Percentiles rank a stretch among this genome's conserved stretches.
Evolutionary conservation across 2,797 vertebrate species (phyloP).

Genomic region (Bradypodion pumilum): DNA sequence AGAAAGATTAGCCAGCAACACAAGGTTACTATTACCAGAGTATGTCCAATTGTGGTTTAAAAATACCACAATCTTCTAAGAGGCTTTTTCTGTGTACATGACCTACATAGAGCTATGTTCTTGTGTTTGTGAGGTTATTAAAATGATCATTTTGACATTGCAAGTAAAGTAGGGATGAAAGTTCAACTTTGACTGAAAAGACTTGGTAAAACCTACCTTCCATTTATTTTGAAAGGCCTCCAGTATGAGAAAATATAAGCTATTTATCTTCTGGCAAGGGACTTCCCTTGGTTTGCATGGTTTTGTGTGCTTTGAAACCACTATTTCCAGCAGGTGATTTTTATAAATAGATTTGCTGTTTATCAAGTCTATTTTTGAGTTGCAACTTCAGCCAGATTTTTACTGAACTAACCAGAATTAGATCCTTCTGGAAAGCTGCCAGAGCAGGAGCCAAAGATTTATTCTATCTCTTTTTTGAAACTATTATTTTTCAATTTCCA

Average conservation of each 20-base stretch:
- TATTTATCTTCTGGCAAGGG: not conserved
- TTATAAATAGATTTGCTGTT: not conserved
- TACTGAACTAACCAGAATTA: not conserved
- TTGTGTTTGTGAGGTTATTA: not conserved
- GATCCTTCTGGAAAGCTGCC: not conserved
- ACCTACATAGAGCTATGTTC: not conserved
- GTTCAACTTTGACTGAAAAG: not conserved
- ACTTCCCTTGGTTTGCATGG: not conserved
- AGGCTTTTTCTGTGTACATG: no score
- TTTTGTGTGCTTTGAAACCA: not conserved
- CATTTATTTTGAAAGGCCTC: not conserved
- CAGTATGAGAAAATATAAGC: not conserved
- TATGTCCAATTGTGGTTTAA: no score
- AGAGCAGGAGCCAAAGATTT: not conserved
- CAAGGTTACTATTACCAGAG: no score
- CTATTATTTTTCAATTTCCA: not conserved
- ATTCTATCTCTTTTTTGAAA: not conserved
- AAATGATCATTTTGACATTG: not conserved
- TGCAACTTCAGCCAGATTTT: constrained; percentile 5
- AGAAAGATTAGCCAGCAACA: no score
- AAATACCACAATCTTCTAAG: no score
- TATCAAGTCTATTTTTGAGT: not conserved
- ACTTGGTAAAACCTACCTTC: not conserved
- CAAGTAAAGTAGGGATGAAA: not conserved
- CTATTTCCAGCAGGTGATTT: not conserved